Evolutionary conservation across 2,113 vertebrate species (phyloP), one percentile per base, ranked within the genome.

Genomic region (Pseudorhombus dupliciocellatus): DNA sequence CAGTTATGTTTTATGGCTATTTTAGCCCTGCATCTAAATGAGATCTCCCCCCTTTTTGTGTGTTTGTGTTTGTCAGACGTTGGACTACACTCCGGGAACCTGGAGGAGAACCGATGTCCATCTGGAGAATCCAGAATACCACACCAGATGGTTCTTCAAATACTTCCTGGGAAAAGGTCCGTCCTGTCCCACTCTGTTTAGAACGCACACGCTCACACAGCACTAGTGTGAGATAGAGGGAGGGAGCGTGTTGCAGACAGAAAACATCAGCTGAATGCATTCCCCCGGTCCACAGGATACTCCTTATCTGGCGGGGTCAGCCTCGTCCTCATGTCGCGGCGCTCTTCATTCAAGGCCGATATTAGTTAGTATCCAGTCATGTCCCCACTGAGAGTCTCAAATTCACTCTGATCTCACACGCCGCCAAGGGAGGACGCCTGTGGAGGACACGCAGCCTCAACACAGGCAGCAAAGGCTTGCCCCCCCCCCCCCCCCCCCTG

Each of bases 141-240:
- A 99, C 87, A 99, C 98, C 79, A 95, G 98, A 93, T 99, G 98
- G 98, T 99, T 96, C 88, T 98, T 99, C 89, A 99, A 96, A 85
- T 99, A 99, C 89, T 99, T 99, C 87, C 94, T 99, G 89, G 98
- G 98, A 89, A 98, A 99, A 98, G 98, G 98, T 99, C 92, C 92
- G 84, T 86, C 61, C 66, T 75, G 48, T 56, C 66, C 44, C 55
- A 54, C 55, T 75, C 15, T 46, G n/a, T 50, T 50, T 44, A 44
- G 16, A 44, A 44, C 1, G 9, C 22, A 34, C 37, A 58, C 7
- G 44, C 31, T 63, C 30, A 62, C 31, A 77, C 24, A 62, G 26
- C 56, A 60, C 31, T 21, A 24, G 73, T 55, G 54, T 58, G 50
- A 70, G 63, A 34, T 10, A 57, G 18, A 50, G 24, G 22, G 44